A percentile compares a stretch with the other conserved stretches of the same genome.
These are phyloP conservation scores for Prorops nasuta DNA, from an alignment of 1,140 invertebrate genomes.

Conservation along the genomic window DNA sequence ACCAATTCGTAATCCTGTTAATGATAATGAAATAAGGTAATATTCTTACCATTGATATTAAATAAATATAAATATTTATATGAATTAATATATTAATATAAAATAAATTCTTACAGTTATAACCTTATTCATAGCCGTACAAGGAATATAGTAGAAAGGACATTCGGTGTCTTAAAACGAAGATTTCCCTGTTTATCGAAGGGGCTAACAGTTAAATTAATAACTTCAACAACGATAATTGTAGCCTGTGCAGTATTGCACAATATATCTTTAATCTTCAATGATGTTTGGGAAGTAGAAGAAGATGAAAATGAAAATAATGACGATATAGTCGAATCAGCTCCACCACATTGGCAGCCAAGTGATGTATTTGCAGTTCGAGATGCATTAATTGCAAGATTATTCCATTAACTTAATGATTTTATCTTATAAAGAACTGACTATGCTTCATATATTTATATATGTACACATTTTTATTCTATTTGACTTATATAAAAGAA, in stretches of 20 bases:
- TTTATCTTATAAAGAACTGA: neutral
- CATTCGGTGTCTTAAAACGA: conserved; percentile 42
- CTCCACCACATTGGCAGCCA: conserved; percentile 2
- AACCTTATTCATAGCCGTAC: conserved; percentile 42
- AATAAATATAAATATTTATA: conserved; percentile 22
- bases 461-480: too few species aligned
- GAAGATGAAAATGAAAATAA: neutral
- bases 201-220: conserved; percentile 22
- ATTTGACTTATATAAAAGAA: too few species aligned
- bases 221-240: conserved; percentile 18
- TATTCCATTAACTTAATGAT: conserved; percentile 3
- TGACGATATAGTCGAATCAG: conserved; percentile 9
- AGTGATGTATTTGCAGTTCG: conserved; percentile 2
- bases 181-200: conserved; percentile 32
- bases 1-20: conserved; percentile 8
- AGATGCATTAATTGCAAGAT: conserved; percentile 1
- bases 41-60: neutral
- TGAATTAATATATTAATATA: neutral
- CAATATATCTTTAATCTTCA: conserved; percentile 21
- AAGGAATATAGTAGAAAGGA: conserved; percentile 39
- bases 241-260: conserved; percentile 28
- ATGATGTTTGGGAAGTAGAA: conserved; percentile 15
- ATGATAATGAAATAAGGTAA: conserved; percentile 16
- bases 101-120: conserved; percentile 17
- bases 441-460: too few species aligned